Conservation (phyloP, 2,888 invertebrate genomes). For the Mongoloraphidia duomilia region DNA sequence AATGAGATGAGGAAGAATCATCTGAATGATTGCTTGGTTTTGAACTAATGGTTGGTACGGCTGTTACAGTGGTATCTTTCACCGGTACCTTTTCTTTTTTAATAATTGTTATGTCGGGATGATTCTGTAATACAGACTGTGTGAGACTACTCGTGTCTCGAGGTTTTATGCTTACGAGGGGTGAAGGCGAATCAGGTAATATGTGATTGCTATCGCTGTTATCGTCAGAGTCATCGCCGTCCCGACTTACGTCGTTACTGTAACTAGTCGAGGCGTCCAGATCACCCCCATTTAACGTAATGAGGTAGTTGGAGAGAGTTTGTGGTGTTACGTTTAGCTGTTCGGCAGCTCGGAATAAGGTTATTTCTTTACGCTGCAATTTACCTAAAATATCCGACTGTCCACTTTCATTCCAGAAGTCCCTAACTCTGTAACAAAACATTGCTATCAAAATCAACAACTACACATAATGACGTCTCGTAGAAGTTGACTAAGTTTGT, state of each 20-base stretch:
- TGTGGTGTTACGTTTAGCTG: slow-evolving; percentile 62
- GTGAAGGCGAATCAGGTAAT: slow-evolving; percentile 25
- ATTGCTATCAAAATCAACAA: neutral
- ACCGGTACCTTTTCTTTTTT: slow-evolving; percentile 37
- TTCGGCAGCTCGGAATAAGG: slow-evolving; percentile 56
- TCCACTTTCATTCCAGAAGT: slow-evolving; percentile 67
- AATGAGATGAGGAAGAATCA: slow-evolving; percentile 24
- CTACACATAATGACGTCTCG: neutral
- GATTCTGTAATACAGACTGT: slow-evolving; percentile 33
- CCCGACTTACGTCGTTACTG: slow-evolving; percentile 14
- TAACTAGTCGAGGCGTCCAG: slow-evolving; percentile 23
- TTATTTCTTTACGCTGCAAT: slow-evolving; percentile 55
- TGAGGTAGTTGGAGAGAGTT: slow-evolving; percentile 55
- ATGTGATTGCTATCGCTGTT: slow-evolving; percentile 19
- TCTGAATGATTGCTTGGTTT: slow-evolving; percentile 33
- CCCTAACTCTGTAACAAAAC: slow-evolving; percentile 37
- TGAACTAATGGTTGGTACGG: slow-evolving; percentile 9
- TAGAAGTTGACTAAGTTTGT: neutral
- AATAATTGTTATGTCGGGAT: slow-evolving; percentile 44
- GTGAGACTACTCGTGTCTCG: slow-evolving; percentile 22
- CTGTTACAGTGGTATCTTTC: slow-evolving; percentile 22
- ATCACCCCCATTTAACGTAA: slow-evolving; percentile 36
- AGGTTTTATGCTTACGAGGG: slow-evolving; percentile 25
- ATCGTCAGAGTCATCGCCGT: slow-evolving; percentile 28
- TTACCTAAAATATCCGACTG: slow-evolving; percentile 58